Percentiles rank a stretch among this genome's conserved stretches.
Evolutionary conservation across 2,113 vertebrate species (phyloP).

Genomic region (Chelonoidis abingdonii): DNA sequence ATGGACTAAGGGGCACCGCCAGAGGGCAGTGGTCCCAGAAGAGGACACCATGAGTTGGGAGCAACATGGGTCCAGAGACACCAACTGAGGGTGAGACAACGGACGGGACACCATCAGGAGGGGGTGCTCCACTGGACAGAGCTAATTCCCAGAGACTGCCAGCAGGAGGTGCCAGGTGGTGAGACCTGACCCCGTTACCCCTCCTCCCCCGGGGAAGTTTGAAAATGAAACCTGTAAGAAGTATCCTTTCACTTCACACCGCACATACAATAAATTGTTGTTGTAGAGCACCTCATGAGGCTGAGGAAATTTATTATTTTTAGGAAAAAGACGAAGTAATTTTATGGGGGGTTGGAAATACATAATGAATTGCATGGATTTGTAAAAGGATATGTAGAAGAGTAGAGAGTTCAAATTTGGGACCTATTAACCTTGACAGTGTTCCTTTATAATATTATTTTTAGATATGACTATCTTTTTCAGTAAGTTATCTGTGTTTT

Average conservation of each 20-base stretch:
- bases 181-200: too few species aligned
- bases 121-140: too few species aligned
- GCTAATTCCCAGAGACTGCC: too few species aligned
- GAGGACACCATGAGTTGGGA: too few species aligned
- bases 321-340: neutral
- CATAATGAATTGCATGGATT: neutral
- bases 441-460: neutral
- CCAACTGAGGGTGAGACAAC: too few species aligned
- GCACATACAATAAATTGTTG: neutral
- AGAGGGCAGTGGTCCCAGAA: too few species aligned
- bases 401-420: neutral
- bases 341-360: neutral
- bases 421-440: slow-evolving; percentile 3
- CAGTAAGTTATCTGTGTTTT: neutral
- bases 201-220: neutral
- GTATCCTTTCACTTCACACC: neutral
- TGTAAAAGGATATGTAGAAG: neutral
- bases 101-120: too few species aligned
- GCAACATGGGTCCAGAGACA: too few species aligned
- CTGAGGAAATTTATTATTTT: neutral
- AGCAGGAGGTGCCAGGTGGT: too few species aligned
- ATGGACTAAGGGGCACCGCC: too few species aligned
- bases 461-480: neutral
- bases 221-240: neutral
- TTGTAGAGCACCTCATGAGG: neutral